phyloP scores from a whole-genome alignment of 2,113 vertebrate genomes.

The Beaufortia kweichowensis region DNA sequence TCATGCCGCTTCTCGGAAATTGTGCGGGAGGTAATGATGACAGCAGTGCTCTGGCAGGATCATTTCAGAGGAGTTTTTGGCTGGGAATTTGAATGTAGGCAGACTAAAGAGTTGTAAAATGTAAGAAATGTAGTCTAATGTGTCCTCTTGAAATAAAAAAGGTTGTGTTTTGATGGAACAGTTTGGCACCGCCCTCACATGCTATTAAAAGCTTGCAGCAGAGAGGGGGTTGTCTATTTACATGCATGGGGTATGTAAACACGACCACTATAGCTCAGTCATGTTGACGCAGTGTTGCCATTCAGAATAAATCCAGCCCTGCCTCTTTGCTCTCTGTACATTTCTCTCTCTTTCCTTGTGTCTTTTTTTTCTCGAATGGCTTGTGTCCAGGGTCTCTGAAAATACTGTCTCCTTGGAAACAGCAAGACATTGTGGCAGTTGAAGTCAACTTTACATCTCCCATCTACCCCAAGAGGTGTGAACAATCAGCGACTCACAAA shows the following conservation, averaged over 20 bases:
- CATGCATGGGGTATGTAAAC: slow-evolving; percentile 3
- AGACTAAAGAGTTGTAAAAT: neutral
- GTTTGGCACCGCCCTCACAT: neutral
- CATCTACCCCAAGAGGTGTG: slow-evolving; percentile 51
- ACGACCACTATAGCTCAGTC: neutral
- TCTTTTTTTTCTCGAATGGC: slow-evolving; percentile 24
- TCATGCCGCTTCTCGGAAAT: slow-evolving; percentile 12
- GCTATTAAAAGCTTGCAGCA: slow-evolving; percentile 17
- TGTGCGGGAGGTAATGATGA: neutral
- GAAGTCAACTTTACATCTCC: slow-evolving; percentile 54
- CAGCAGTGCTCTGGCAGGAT: neutral
- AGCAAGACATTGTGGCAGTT: slow-evolving; percentile 50
- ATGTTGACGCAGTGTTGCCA: neutral
- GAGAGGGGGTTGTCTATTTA: slow-evolving; percentile 8
- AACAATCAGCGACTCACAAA: slow-evolving; percentile 16
- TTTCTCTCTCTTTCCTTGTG: slow-evolving; percentile 20
- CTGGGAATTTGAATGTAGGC: slow-evolving; percentile 15
- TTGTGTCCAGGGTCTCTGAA: slow-evolving; percentile 51
- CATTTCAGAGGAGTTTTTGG: slow-evolving; percentile 1
- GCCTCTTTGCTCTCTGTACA: slow-evolving; percentile 30
- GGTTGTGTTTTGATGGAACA: slow-evolving; percentile 12
- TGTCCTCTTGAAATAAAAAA: slow-evolving; percentile 18
- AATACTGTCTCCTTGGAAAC: slow-evolving; percentile 59
- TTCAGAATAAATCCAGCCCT: neutral
- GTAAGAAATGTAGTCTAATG: slow-evolving; percentile 19